Conservation (phyloP, 2,113 vertebrate species). For the Phalacrocorax carbo region DNA sequence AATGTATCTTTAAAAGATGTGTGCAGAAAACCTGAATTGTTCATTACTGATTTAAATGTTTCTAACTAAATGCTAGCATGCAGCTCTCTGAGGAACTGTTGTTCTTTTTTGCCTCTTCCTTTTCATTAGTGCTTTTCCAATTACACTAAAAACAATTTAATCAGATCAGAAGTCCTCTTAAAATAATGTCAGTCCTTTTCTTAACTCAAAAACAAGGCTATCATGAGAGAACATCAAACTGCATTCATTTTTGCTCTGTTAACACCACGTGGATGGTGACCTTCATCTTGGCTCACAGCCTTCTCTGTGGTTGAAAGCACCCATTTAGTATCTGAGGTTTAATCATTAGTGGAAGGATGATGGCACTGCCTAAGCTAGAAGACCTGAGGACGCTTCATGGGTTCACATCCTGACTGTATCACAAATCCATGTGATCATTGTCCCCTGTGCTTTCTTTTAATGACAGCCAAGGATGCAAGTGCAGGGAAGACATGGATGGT, state of each 20-base stretch:
- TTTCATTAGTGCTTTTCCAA: background rate
- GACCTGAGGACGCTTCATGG: background rate
- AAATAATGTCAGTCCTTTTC: background rate
- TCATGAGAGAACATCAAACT: background rate
- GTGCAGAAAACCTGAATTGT: background rate
- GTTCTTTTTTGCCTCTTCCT: constrained; percentile 9
- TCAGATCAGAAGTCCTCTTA: background rate
- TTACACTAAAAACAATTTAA: background rate
- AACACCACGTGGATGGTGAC: background rate
- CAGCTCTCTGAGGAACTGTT: constrained; percentile 9
- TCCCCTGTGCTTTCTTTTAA: background rate
- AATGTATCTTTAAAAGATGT: background rate
- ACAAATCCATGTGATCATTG: background rate
- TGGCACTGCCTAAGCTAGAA: background rate
- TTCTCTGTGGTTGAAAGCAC: background rate
- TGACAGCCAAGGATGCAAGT: background rate
- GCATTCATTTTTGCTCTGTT: background rate
- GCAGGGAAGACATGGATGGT: background rate
- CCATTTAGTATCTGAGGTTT: background rate
- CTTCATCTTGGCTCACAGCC: background rate
- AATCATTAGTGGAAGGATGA: background rate
- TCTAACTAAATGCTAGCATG: background rate
- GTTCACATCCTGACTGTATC: background rate
- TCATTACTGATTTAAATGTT: constrained; percentile 47
- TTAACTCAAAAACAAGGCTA: background rate